phyloP scores from a whole-genome alignment of 1,140 invertebrate species.

The Sinonovacula constricta region DNA sequence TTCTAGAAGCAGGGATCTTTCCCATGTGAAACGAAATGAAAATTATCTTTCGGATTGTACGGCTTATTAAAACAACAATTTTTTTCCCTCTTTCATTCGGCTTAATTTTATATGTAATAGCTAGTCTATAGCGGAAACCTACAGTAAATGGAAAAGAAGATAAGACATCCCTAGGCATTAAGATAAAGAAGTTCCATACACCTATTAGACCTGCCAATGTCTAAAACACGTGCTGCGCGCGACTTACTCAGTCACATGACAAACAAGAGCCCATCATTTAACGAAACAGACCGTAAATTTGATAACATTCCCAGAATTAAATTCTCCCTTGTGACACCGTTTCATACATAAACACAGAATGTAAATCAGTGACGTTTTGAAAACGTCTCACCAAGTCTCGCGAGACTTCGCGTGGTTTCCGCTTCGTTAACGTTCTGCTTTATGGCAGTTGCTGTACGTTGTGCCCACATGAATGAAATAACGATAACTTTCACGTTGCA shows the following conservation, averaged over 20 bases:
- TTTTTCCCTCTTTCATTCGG: slow-evolving; percentile 18
- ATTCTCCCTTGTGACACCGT: not conserved
- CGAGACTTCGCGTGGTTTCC: not conserved
- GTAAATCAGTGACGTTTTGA: not conserved
- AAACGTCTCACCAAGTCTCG: not conserved
- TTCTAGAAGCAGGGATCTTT: not conserved
- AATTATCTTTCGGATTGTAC: slow-evolving; percentile 20
- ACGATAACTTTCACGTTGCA: not conserved
- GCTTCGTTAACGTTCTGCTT: not conserved
- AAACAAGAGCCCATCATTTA: slow-evolving; percentile 37
- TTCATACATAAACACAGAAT: not conserved
- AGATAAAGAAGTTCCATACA: slow-evolving; percentile 40
- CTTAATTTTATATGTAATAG: slow-evolving; percentile 50
- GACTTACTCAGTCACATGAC: slow-evolving; percentile 33
- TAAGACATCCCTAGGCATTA: slow-evolving; percentile 46
- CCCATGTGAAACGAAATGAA: not conserved
- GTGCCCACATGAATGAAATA: not conserved
- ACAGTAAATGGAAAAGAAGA: slow-evolving; percentile 38
- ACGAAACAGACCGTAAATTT: slow-evolving; percentile 25
- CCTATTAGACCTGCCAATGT: slow-evolving; percentile 7
- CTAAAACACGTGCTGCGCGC: slow-evolving; percentile 45
- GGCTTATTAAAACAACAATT: slow-evolving; percentile 20
- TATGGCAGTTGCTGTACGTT: not conserved
- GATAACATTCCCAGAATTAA: slow-evolving; percentile 48
- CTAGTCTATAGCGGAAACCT: slow-evolving; percentile 15